Base-by-base conservation (phyloP, 2,113 vertebrate genomes). In the Pelvicachromis taeniatus region DNA sequence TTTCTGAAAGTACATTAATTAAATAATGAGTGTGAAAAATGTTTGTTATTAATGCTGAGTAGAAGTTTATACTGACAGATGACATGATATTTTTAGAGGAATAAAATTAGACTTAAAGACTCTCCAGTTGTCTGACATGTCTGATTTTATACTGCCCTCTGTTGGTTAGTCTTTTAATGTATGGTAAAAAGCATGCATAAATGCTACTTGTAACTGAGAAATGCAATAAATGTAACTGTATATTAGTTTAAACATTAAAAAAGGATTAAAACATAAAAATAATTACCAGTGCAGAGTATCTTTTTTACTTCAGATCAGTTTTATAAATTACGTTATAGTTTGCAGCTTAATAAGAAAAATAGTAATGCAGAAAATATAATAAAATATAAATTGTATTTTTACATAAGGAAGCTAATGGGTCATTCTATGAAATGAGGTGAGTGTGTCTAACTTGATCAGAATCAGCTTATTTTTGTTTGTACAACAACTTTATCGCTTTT, bases 51-150 rank as follows among this genome's bases (percentile, higher is more conserved):
- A 26, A 77, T 86, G 83, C 58, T 79, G 61, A 85, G 42, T 33
- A 78, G 80, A 78, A n/a, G 75, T 94, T 91, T 88, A 86, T 87
- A 91, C 77, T 86, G 56, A 90, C 26, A 63, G 52, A 50, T 79
- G 40, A 86, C 7, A 8, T 58, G 9, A 29, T 50, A 77, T 91
- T 92, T 95, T 90, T 90, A 91, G 87, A 83, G 29, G 19, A 96
- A 95, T 95, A 95, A 95, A 96, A 89, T 86, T 85, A 88, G 73
- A 92, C 77, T 78, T 89, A 48, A 93, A 93, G 87, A 65, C 40
- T 16, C 26, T 85, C 52, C 26, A 52, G n/a, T 77, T 88, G 91
- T 94, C 80, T 94, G 53, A 85, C 54, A 88, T 85, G 40, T 92
- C 81, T 94, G 90, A 89, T 89, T 94, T 83, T 45, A 91, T 81